Evolutionary conservation across 2,888 invertebrate genomes (phyloP), one percentile per base, ranked within the genome.

Genomic region (Napeogenes inachia): DNA sequence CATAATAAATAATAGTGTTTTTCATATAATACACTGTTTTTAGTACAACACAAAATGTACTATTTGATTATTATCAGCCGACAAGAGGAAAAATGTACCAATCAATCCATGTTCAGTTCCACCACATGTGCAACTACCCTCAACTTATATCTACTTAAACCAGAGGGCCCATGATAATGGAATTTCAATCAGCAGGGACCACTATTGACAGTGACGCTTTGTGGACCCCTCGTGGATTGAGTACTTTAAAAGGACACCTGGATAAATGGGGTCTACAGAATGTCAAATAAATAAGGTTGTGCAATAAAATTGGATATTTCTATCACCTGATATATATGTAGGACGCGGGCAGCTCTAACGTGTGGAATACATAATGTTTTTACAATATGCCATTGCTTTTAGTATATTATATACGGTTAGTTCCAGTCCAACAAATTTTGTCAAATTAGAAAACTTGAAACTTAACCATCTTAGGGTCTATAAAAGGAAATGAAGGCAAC

Each of bases 121-220:
- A 57, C 59, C 66, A 45, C n/a, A 60, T 67, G 32, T 67, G 67
- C 54, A 60, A 47, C 13, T 4, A 54, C 64, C 68, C 59, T 81
- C 79, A 79, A 82, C 82, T 42, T 42, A 84, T 84, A 85, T 83
- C 83, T 82, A 84, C 84, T 84, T 74, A 75, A 74, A 80, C 82
- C 78, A 77, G 74, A 76, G 79, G 84, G 81, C 72, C 79, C 80
- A 81, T 87, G 83, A 87, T 89, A 89, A 89, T 88, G 85, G 89
- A 86, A 87, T 89, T 88, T 88, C 89, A 89, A 89, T 89, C 87
- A 87, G 85, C 75, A 76, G 56, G 66, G 63, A 56, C 65, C 63
- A 66, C 61, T 66, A 66, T 68, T 69, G 67, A 63, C 64, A 63
- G 63, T 62, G 71, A 66, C 67, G 70, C 63, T 64, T 64, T 66